Evolutionary conservation across 2,113 vertebrate species (phyloP), one percentile per base, ranked within the genome.

Genomic region (Centropristis striata): DNA sequence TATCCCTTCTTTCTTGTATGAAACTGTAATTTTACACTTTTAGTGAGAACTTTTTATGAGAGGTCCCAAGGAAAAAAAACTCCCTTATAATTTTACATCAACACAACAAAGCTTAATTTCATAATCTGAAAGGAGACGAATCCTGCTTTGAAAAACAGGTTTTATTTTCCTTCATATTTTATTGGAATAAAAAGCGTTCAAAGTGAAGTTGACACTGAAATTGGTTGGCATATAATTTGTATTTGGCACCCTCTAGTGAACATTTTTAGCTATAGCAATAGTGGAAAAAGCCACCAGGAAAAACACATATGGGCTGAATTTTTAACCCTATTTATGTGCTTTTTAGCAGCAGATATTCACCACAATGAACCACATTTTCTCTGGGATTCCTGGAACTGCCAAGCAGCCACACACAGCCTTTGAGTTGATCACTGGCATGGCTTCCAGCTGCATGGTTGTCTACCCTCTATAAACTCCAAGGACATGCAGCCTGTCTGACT

Each of bases 221-320:
- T 1, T 67, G 21, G 25, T 25, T 57, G n/a, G 8, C 20, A 4
- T 61, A 6, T 20, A 0, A 32, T 28, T 75, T 72, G 50, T 39
- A 44, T 79, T 80, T 89, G 71, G 25, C 58, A 28, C 69, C 84
- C 67, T 84, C 89, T 86, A 4, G 53, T 70, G 81, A 27, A 67
- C 1, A 42, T 42, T 27, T 59, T 16, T 8, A 75, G 28, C 5
- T 46, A 47, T 2, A 28, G 39, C 54, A 63, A 53, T 1, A 18
- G 2, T 1, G 15, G n/a, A 47, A 44, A 13, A 61, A 20, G 8
- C 8, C 4, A 2, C 21, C 21, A 4, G 8, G 12, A 27, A 78
- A 42, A 37, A 47, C 4, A 6, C n/a, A 28, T 1, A 63, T n/a
- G 3, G 51, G 12, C 27, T 20, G 9, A 10, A 2, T 4, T 54